A percentile compares a stretch with the other conserved stretches of the same genome.
These are phyloP conservation scores for Bergia sp. DNA, from an alignment of 92 coral and sea anemone species.

Conservation along the genomic window DNA sequence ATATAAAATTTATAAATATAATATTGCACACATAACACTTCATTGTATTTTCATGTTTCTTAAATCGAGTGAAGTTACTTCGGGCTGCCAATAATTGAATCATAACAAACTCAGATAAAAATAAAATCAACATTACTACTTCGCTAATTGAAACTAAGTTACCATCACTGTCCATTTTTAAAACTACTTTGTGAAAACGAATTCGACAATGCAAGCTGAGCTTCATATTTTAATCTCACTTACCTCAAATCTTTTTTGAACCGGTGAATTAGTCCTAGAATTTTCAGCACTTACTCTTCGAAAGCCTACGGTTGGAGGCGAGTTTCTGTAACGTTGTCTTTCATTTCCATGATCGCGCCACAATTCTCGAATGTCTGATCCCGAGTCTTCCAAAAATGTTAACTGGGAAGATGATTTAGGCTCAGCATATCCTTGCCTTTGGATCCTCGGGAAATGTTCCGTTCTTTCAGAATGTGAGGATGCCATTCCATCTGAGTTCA, in stretches of 20 bases:
- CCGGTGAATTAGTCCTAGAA: slow-evolving; percentile 87
- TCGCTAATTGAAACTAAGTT: not conserved
- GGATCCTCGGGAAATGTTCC: slow-evolving; percentile 79
- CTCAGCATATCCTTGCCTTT: slow-evolving; percentile 68
- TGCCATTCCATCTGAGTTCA: slow-evolving; percentile 75
- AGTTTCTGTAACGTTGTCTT: slow-evolving; percentile 76
- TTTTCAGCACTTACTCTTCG: slow-evolving; percentile 83
- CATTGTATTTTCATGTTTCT: too few relatives aligned
- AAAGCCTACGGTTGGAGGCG: slow-evolving; percentile 88
- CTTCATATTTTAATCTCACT: not conserved
- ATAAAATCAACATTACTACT: not conserved
- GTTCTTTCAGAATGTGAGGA: slow-evolving; percentile 73
- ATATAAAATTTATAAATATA: too few relatives aligned
- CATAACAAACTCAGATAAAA: not conserved
- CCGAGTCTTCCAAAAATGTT: slow-evolving; percentile 80
- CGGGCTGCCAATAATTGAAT: too few relatives aligned
- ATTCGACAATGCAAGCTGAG: not conserved
- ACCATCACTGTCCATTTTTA: not conserved
- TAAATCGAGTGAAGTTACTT: too few relatives aligned
- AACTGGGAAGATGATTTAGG: slow-evolving; percentile 66
- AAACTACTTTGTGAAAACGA: not conserved
- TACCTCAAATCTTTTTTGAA: slow-evolving; percentile 90
- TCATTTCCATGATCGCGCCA: slow-evolving; percentile 85
- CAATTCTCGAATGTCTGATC: slow-evolving; percentile 81
- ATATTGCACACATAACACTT: too few relatives aligned